Evolutionary conservation across 1,140 invertebrate species (phyloP), one percentile per base, ranked within the genome.

Genomic region (Megathymus violae): DNA sequence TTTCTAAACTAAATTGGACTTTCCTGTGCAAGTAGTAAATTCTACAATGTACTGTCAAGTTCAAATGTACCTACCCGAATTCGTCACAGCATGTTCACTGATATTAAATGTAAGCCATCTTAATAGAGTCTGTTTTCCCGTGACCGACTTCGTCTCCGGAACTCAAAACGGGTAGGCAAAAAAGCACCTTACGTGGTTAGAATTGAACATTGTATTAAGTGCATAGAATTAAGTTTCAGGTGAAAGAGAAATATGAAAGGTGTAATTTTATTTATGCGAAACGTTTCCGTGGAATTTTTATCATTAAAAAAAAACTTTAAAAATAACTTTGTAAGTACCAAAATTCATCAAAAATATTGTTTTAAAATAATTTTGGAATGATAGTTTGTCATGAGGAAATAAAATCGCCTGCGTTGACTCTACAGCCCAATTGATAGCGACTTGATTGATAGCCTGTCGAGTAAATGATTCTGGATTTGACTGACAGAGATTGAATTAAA

Each of bases 171-270:
- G 6, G 14, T 1, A 27, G 11, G 6, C 10, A 14, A 56, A 56
- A 56, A 15, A 3, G 4, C 4, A 54, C 51, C 27, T 10, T 54
- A 43, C 9, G 4, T 15, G 0, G 38, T 27, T 27, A 11, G 3
- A 14, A 13, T 59, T 44, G n/a, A 43, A 13, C 19, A 48, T 56
- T 64, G 19, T 64, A 67, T 56, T 36, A 15, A 3, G 34, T 14
- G 47, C 14, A 16, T 10, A 11, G 34, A 46, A 9, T 25, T 17
- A 11, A 22, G 47, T 65, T 61, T 14, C 52, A 40, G 38, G 60
- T 58, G n/a, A 74, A 76, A 76, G 63, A 69, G 48, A 74, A 63
- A 71, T 67, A 77, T 70, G 64, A 70, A 68, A 73, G 74, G 66
- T 69, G 72, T 69, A 47, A 66, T 58, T 44, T 54, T 71, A 61